Base-by-base conservation (phyloP, 2,888 invertebrate genomes). In the Agrochola lychnidis region DNA sequence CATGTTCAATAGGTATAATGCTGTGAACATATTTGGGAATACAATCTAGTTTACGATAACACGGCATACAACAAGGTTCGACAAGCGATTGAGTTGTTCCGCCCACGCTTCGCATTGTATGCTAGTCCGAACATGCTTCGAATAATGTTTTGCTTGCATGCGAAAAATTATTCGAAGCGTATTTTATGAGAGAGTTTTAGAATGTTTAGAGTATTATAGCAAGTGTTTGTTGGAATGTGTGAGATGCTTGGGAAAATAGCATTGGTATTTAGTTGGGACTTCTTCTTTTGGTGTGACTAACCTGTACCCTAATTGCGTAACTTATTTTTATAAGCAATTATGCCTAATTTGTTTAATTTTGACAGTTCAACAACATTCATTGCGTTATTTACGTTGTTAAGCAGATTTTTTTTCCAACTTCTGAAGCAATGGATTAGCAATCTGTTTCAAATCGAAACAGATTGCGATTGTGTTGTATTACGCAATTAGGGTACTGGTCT, bases 31-130 rank as follows among this genome's bases (percentile, higher is more conserved):
- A 87, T 87, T 88, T 80, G 87, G 82, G 73, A 73, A 74, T 73
- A 64, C 73, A 63, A 83, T 75, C 79, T 86, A 88, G 82, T 93
- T 94, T 94, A 94, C 93, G 92, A 92, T 85, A 89, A 91, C 89
- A 89, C 73, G 76, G 71, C 66, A 73, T 82, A 78, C 70, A 89
- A 91, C 92, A 93, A 89, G 91, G 66, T 88, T 83, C 87, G 87
- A 94, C 94, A 93, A 91, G 90, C 93, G 92, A 95, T 95, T 95
- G 95, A 95, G 94, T 92, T 94, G 95, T 94, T 75, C 71, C 80
- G 80, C 87, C 85, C 91, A 92, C 90, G 85, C 89, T 85, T 89
- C 88, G 86, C 89, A 93, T 93, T 91, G 87, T 87, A 87, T 84
- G 79, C 79, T 75, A 83, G 79, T 78, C 81, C 59, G 53, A 82